Percentiles rank a stretch among this genome's conserved stretches.
Conservation (phyloP, 2,113 vertebrate genomes). For the Atractosteus spatula region DNA sequence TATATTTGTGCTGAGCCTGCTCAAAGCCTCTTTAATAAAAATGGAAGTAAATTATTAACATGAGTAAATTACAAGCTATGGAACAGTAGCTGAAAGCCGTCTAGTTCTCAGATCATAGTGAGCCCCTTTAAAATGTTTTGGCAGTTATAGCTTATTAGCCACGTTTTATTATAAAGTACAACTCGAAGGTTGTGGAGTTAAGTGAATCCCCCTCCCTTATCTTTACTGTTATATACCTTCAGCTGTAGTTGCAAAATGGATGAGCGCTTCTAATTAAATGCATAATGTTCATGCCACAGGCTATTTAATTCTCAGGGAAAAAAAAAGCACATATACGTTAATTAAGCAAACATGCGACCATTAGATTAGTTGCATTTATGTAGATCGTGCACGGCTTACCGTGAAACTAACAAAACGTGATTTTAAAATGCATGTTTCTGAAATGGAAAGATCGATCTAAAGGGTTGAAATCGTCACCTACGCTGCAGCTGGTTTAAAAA, state of each 20-base stretch:
- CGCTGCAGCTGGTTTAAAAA: constrained; percentile 41
- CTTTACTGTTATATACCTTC: constrained; percentile 19
- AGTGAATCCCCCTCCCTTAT: constrained; percentile 10
- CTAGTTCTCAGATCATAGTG: constrained; percentile 41
- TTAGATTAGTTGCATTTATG: constrained; percentile 35
- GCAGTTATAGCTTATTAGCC: constrained; percentile 75
- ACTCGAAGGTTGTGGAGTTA: constrained; percentile 32
- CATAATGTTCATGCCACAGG: constrained; percentile 47
- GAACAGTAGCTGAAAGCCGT: constrained; percentile 69
- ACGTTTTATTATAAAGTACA: constrained; percentile 56
- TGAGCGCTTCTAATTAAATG: constrained; percentile 36
- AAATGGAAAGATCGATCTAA: constrained; percentile 58
- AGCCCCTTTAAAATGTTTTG: constrained; percentile 50
- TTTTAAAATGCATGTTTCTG: constrained; percentile 39
- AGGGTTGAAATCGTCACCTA: constrained; percentile 46
- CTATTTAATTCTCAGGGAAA: constrained; percentile 41
- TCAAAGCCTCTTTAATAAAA: constrained; percentile 81
- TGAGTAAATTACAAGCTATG: constrained; percentile 73
- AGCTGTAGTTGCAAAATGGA: constrained; percentile 41
- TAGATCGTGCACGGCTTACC: constrained; percentile 44
- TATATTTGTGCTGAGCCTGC: constrained; percentile 90
- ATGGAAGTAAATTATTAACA: constrained; percentile 61
- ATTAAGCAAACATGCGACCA: constrained; percentile 46
- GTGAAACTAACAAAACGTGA: constrained; percentile 44
- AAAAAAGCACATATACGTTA: constrained; percentile 21